phyloP scores from a whole-genome alignment of 2,113 vertebrate species.

The Sinocyclocheilus maitianheensis region DNA sequence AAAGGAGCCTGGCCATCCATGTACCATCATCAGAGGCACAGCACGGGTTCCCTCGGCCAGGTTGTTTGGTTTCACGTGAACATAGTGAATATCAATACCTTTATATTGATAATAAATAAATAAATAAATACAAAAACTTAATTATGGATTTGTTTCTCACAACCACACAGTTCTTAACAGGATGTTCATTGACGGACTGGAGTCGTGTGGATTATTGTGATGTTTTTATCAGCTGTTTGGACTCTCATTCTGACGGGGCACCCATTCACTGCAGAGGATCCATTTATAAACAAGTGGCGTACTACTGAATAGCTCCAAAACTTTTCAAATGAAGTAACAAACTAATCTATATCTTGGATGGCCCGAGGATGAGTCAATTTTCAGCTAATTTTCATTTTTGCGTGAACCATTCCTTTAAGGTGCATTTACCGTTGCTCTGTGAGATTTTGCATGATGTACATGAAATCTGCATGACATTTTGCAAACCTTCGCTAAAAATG shows the following conservation, averaged over 20 bases:
- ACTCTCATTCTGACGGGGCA: too few relatives aligned
- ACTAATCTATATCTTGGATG: neutral
- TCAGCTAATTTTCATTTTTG: neutral
- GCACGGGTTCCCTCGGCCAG: conserved; percentile 68
- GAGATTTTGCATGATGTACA: neutral
- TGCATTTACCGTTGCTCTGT: too few relatives aligned
- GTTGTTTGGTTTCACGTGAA: conserved; percentile 80
- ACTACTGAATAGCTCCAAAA: neutral
- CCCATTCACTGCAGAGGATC: too few relatives aligned
- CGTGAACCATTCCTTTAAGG: neutral
- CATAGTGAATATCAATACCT: conserved; percentile 85
- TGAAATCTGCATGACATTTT: neutral
- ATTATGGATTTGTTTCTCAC: too few relatives aligned
- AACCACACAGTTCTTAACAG: too few relatives aligned
- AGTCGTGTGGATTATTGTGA: neutral
- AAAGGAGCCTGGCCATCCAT: conserved; percentile 90
- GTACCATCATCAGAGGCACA: conserved; percentile 83
- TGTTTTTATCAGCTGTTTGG: neutral
- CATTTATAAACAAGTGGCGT: too few relatives aligned
- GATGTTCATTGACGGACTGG: neutral
- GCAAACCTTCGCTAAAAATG: neutral
- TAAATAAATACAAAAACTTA: too few relatives aligned
- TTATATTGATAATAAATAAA: conserved; percentile 1
- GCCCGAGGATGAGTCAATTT: neutral
- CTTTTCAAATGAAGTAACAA: neutral